A percentile compares a stretch with the other conserved stretches of the same genome.
Evolutionary conservation across 2,113 vertebrate species (phyloP).

Genomic region (Caloenas nicobarica): DNA sequence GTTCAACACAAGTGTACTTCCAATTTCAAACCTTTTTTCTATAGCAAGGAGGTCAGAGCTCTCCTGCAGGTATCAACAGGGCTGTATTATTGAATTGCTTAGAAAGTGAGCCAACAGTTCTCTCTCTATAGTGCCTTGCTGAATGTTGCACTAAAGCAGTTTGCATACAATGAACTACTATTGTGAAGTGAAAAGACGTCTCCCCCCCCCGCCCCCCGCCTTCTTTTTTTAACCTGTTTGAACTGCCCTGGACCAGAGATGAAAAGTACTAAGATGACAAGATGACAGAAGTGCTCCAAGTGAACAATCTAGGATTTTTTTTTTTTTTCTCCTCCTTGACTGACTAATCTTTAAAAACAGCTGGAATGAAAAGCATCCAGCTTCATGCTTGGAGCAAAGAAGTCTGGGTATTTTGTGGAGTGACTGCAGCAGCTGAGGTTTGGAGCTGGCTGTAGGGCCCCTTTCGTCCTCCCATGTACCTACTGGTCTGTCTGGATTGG

Average conservation of each 20-base stretch:
- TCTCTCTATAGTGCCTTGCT: background rate
- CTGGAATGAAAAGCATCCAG: conserved; percentile 16
- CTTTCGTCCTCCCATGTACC: background rate
- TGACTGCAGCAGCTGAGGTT: background rate
- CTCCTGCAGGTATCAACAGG: background rate
- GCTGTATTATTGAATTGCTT: background rate
- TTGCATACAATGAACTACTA: background rate
- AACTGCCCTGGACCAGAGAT: background rate
- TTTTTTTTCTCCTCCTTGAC: background rate
- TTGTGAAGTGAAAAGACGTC: background rate
- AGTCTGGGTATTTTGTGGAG: background rate
- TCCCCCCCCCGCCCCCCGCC: fast-evolving
- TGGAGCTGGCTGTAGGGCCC: background rate
- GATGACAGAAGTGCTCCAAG: background rate
- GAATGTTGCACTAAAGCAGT: background rate
- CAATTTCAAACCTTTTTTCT: background rate
- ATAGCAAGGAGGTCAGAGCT: background rate
- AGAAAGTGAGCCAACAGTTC: background rate
- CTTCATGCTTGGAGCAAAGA: background rate
- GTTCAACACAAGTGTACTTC: background rate
- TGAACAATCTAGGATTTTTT: background rate
- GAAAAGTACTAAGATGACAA: background rate
- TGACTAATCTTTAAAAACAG: background rate
- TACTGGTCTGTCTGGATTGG: background rate
- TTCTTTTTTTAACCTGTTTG: background rate